A percentile compares a stretch with the other conserved stretches of the same genome.
These are phyloP conservation scores for Drosophila conformis DNA, from an alignment of 2,888 invertebrate species.

Conservation along the genomic window DNA sequence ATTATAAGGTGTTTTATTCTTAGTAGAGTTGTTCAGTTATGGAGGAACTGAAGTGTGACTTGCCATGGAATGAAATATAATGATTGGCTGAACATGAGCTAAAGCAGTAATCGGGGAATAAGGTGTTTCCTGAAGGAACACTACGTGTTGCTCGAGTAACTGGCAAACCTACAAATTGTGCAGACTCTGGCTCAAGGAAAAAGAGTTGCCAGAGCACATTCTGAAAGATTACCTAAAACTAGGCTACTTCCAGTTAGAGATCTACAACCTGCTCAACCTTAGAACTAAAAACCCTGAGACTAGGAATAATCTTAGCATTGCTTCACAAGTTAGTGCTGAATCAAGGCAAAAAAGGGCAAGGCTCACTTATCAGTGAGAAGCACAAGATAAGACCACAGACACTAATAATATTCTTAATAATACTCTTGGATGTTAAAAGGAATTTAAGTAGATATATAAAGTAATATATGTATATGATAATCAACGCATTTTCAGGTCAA, in stretches of 20 bases:
- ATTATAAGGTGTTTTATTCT: neutral
- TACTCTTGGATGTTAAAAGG: too few species aligned
- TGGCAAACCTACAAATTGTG: neutral
- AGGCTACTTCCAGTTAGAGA: neutral
- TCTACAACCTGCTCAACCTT: neutral
- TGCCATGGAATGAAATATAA: neutral
- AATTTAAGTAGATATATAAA: neutral
- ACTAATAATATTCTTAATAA: neutral
- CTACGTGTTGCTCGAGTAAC: neutral
- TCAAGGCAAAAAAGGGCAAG: neutral
- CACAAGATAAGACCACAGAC: accelerated
- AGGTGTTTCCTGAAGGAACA: accelerated
- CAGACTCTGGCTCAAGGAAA: neutral
- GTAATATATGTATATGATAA: neutral
- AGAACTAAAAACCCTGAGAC: neutral
- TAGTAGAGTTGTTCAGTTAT: neutral
- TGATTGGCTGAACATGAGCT: neutral
- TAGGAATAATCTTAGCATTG: neutral
- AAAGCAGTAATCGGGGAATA: too few species aligned
- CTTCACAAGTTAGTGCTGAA: neutral
- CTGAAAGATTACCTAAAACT: neutral
- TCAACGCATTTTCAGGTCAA: too few species aligned
- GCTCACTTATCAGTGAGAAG: neutral
- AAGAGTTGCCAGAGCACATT: neutral
- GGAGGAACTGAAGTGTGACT: neutral